Percentiles rank a stretch among this genome's conserved stretches.
Conservation (phyloP, 2,113 vertebrate species). For the Notothenia coriiceps region DNA sequence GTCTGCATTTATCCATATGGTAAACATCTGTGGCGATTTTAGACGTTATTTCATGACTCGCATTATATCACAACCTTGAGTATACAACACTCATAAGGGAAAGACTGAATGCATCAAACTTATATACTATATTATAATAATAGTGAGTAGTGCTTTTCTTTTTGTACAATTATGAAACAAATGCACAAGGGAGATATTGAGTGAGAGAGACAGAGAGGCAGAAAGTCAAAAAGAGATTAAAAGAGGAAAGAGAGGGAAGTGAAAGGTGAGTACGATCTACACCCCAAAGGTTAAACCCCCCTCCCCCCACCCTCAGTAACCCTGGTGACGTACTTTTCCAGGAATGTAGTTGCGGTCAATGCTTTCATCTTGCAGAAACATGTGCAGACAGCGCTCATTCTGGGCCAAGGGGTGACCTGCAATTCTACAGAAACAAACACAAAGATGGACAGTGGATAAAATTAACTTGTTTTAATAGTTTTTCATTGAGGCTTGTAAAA, state of each 20-base stretch:
- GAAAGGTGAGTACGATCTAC: slow-evolving; percentile 75
- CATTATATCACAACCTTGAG: slow-evolving; percentile 70
- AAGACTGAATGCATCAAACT: slow-evolving; percentile 26
- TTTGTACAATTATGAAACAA: slow-evolving; percentile 60
- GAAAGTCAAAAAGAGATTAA: slow-evolving; percentile 41
- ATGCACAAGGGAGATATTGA: slow-evolving; percentile 43
- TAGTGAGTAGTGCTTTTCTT: slow-evolving; percentile 3
- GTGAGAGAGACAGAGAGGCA: slow-evolving; percentile 29
- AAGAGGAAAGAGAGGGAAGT: slow-evolving; percentile 81
- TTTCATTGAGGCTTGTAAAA: neutral
- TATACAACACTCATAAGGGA: slow-evolving; percentile 38
- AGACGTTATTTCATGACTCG: slow-evolving; percentile 70
- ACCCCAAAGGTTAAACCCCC: slow-evolving; percentile 44
- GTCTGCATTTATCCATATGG: slow-evolving; percentile 23
- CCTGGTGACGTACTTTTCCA: slow-evolving; percentile 98
- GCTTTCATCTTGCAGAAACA: slow-evolving; percentile 98
- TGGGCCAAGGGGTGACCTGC: slow-evolving; percentile 98
- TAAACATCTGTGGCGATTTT: slow-evolving; percentile 50
- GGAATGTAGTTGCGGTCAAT: slow-evolving; percentile 99
- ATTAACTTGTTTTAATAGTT: slow-evolving; percentile 5
- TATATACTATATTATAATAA: slow-evolving; percentile 8
- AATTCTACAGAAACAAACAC: slow-evolving; percentile 86
- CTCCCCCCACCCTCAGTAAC: slow-evolving; percentile 66
- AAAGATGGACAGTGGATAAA: neutral
- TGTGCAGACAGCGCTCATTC: slow-evolving; percentile 99